Percentiles rank a stretch among this genome's conserved stretches.
These are phyloP conservation scores for Ptychobarbus kaznakovi DNA, from an alignment of 2,797 vertebrate species.

Conservation along the genomic window DNA sequence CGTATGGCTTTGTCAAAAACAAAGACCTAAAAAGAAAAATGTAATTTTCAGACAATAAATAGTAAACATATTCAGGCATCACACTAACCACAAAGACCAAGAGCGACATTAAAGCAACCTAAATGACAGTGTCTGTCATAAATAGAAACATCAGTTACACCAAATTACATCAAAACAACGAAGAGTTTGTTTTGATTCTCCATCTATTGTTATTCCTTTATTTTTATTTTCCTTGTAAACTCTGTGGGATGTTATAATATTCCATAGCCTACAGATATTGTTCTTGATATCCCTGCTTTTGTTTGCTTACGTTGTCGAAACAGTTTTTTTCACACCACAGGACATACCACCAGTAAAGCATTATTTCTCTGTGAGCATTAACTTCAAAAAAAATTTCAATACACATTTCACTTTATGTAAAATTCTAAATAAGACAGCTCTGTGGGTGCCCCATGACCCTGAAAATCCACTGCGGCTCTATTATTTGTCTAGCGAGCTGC, in stretches of 20 bases:
- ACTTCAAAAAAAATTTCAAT: slow-evolving; percentile 62
- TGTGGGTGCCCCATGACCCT: slow-evolving; percentile 60
- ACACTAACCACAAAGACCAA: slow-evolving; percentile 3
- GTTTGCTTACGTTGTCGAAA: slow-evolving; percentile 61
- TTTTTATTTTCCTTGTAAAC: slow-evolving; percentile 72
- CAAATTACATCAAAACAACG: slow-evolving; percentile 77
- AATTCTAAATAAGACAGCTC: slow-evolving; percentile 61
- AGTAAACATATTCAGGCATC: slow-evolving; percentile 15
- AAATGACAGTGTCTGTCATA: slow-evolving; percentile 58
- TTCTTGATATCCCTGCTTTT: slow-evolving; percentile 58
- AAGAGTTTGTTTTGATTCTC: slow-evolving; percentile 71
- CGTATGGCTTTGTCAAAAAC: slow-evolving; percentile 5
- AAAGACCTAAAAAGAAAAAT: not conserved
- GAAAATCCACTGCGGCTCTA: slow-evolving; percentile 62
- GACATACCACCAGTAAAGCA: slow-evolving; percentile 62
- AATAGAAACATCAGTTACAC: slow-evolving; percentile 78
- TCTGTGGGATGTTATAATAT: slow-evolving; percentile 66
- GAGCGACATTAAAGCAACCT: not conserved
- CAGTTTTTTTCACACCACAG: slow-evolving; percentile 64
- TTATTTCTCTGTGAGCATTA: slow-evolving; percentile 58
- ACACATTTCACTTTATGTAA: slow-evolving; percentile 55
- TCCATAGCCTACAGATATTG: slow-evolving; percentile 68
- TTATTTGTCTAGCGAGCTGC: slow-evolving; percentile 57
- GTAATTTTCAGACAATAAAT: not conserved
- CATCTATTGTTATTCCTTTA: slow-evolving; percentile 71